These are phyloP conservation scores for Mico argentatus DNA, from an alignment of 2,797 vertebrate genomes.

Conservation along the genomic window DNA sequence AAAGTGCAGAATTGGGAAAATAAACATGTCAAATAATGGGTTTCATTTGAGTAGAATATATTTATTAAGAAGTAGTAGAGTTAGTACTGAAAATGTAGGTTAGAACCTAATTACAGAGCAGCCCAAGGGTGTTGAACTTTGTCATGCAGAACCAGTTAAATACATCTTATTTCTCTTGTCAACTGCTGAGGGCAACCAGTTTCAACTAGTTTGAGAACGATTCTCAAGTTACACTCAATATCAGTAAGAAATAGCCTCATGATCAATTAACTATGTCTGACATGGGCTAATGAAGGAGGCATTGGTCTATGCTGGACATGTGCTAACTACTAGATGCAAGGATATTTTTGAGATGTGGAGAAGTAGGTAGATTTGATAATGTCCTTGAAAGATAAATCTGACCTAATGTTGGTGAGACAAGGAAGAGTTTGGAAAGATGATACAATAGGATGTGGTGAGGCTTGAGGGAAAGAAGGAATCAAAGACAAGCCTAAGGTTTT, in stretches of 20 bases:
- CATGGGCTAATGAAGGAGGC: neutral
- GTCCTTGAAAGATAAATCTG: neutral
- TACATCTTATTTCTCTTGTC: slow-evolving; percentile 6
- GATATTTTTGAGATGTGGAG: neutral
- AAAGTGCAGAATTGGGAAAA: neutral
- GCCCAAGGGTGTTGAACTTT: neutral
- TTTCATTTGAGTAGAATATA: neutral
- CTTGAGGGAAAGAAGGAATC: neutral
- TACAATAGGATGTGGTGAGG: neutral
- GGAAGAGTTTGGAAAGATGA: neutral
- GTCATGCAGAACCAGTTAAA: neutral
- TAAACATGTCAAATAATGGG: slow-evolving; percentile 16
- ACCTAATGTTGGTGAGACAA: neutral
- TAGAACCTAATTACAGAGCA: slow-evolving; percentile 23
- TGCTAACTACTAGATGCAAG: neutral
- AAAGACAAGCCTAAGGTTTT: neutral
- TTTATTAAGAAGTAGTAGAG: slow-evolving; percentile 13
- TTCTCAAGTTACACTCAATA: slow-evolving; percentile 8
- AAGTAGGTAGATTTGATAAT: neutral
- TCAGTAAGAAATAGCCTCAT: neutral
- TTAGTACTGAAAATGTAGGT: slow-evolving; percentile 39
- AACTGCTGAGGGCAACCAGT: neutral
- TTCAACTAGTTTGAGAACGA: neutral
- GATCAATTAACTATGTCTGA: neutral
- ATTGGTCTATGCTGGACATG: neutral